These are phyloP conservation scores for Brachionus rotundiformis DNA, from an alignment of 1,140 invertebrate genomes.

Conservation along the genomic window DNA sequence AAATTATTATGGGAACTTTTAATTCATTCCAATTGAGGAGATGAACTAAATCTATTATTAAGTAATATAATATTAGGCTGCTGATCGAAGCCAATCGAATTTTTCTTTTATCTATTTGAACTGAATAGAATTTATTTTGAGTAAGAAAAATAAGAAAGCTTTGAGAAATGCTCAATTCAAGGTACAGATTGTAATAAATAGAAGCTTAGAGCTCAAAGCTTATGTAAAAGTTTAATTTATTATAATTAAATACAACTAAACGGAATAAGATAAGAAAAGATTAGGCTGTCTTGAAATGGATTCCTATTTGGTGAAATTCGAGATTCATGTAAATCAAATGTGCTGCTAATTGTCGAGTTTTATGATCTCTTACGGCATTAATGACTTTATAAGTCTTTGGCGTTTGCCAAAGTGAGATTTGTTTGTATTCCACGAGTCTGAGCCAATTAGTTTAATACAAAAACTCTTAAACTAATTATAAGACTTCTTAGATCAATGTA, in stretches of 20 bases:
- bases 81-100: not conserved
- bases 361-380: not conserved
- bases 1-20: not conserved
- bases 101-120: not conserved
- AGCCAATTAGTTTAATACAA: not conserved
- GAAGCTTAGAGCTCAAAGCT: not conserved
- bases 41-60: conserved; percentile 1
- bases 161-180: conserved; percentile 9
- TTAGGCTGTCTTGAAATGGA: not conserved
- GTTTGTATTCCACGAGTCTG: not conserved
- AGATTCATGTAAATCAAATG: not conserved
- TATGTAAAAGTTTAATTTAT: conserved; percentile 14
- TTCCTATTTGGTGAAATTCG: not conserved
- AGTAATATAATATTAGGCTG: not conserved
- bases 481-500: not conserved
- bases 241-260: not conserved
- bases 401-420: conserved; percentile 4
- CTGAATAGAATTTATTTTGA: not conserved
- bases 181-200: not conserved
- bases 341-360: not conserved
- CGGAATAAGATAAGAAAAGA: not conserved
- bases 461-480: not conserved
- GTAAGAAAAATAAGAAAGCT: not conserved
- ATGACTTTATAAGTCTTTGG: not conserved
- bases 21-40: conserved; percentile 1